These are phyloP conservation scores for Cynopterus brachyotis DNA, from an alignment of 2,113 vertebrate genomes.

Conservation along the genomic window DNA sequence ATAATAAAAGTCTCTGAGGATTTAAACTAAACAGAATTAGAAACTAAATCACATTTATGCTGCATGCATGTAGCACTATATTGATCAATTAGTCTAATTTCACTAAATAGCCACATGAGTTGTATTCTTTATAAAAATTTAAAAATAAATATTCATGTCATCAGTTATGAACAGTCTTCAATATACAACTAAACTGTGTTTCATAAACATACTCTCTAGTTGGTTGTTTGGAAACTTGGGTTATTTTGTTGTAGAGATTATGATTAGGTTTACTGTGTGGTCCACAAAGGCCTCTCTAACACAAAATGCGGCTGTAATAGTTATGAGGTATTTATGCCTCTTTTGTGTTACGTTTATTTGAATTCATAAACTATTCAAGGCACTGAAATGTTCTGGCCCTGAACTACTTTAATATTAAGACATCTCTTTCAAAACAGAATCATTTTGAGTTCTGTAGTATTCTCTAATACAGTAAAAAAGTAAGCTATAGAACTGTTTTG, in stretches of 20 bases:
- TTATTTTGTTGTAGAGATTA: background rate
- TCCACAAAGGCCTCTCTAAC: background rate
- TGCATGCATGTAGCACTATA: background rate
- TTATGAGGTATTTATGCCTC: background rate
- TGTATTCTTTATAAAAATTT: background rate
- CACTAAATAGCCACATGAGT: background rate
- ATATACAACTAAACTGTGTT: background rate
- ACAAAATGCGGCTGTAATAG: background rate
- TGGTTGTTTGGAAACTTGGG: background rate
- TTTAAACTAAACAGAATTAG: conserved; percentile 29
- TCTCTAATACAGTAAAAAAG: background rate
- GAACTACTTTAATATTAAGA: background rate
- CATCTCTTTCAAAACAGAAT: background rate
- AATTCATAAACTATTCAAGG: background rate
- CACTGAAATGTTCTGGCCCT: background rate
- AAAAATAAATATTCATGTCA: background rate
- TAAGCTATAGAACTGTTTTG: background rate
- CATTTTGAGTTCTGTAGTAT: background rate
- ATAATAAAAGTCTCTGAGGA: conserved; percentile 35
- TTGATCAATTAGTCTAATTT: conserved; percentile 47
- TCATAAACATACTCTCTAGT: background rate
- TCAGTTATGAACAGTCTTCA: background rate
- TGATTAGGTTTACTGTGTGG: background rate
- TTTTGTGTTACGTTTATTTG: background rate
- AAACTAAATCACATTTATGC: conserved; percentile 32